phyloP scores from a whole-genome alignment of 2,888 invertebrate species.

The Eurytoma adleriae region DNA sequence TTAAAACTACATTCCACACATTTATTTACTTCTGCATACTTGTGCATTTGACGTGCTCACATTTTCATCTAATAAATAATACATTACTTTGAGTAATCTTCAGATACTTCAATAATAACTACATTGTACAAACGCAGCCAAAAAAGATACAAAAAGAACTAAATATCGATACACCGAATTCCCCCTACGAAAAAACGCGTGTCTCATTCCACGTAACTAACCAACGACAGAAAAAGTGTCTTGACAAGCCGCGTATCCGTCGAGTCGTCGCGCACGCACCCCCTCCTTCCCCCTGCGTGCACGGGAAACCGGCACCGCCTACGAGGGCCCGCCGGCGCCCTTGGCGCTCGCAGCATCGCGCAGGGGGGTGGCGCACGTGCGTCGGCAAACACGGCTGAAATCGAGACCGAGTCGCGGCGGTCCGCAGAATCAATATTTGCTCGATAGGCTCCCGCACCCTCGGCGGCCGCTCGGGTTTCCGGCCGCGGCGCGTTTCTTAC shows the following conservation, averaged over 20 bases:
- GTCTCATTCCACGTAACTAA: neutral
- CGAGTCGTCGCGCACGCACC: neutral
- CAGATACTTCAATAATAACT: no score
- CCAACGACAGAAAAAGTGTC: neutral
- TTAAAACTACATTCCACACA: no score
- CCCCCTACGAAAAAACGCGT: neutral
- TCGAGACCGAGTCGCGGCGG: slow-evolving; percentile 20
- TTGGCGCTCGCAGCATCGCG: neutral
- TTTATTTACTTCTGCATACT: no score
- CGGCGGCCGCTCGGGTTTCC: slow-evolving; percentile 28
- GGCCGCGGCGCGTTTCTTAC: neutral
- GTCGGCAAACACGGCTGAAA: slow-evolving; percentile 39
- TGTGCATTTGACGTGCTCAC: no score
- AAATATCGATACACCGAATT: neutral
- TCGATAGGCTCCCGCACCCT: slow-evolving; percentile 43
- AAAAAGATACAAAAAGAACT: neutral
- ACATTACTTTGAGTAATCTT: no score
- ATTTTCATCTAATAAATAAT: no score
- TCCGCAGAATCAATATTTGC: slow-evolving; percentile 55
- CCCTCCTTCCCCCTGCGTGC: no score
- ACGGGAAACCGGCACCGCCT: no score
- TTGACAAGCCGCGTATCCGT: neutral
- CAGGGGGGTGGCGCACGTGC: neutral
- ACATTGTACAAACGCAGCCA: no score
- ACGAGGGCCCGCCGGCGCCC: neutral